These are phyloP conservation scores for Poeciliopsis paucimaculata DNA, from an alignment of 2,797 vertebrate species.

Conservation along the genomic window DNA sequence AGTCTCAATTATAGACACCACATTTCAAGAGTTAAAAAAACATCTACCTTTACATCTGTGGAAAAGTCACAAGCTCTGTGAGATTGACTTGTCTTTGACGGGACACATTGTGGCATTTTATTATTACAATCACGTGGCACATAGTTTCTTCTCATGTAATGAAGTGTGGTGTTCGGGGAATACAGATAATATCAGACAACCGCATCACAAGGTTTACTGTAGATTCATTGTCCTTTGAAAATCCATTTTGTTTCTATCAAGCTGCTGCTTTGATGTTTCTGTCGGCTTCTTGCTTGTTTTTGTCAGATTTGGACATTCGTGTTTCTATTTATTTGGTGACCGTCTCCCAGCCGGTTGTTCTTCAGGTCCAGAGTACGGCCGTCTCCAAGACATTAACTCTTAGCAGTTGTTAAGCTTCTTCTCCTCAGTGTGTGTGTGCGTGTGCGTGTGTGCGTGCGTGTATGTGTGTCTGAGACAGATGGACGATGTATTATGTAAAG, in stretches of 20 bases:
- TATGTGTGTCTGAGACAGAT: conserved; percentile 74
- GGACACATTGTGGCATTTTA: background rate
- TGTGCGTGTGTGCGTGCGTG: conserved; percentile 27
- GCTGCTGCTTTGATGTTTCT: background rate
- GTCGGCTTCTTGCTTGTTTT: background rate
- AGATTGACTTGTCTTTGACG: background rate
- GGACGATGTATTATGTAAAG: conserved; percentile 84
- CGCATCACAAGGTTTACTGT: background rate
- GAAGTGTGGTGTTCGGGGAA: background rate
- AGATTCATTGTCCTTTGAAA: background rate
- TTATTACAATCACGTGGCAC: background rate
- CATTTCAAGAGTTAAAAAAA: background rate
- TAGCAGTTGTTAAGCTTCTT: conserved; percentile 50
- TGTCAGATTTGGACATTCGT: conserved; percentile 6
- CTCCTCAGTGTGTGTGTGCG: conserved; percentile 26
- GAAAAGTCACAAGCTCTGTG: background rate
- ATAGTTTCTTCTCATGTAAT: background rate
- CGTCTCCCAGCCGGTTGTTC: conserved; percentile 28
- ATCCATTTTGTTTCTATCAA: background rate
- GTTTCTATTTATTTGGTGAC: conserved; percentile 33
- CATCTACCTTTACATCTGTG: background rate
- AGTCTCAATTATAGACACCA: background rate
- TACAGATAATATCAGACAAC: background rate
- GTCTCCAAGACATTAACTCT: conserved; percentile 59
- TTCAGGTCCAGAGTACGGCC: conserved; percentile 35